Conservation (phyloP, 2,888 invertebrate species). For the Seira ritae region DNA sequence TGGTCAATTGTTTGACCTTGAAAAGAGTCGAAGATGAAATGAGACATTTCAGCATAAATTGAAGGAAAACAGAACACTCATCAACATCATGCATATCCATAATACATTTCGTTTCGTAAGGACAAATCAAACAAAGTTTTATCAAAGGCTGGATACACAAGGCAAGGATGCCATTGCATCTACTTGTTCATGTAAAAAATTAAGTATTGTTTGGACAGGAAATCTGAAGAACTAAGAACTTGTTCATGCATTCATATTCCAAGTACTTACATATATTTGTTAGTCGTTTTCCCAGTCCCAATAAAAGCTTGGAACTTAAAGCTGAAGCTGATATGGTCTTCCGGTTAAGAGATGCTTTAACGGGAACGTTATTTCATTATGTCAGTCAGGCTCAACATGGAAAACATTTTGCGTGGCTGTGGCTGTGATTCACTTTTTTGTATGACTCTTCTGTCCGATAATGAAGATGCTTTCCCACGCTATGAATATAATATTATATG, state of each 20-base stretch:
- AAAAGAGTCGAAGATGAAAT: neutral
- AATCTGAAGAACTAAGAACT: slow-evolving; percentile 4
- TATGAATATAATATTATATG: neutral
- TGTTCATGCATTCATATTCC: neutral
- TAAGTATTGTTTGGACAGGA: slow-evolving; percentile 9
- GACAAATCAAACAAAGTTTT: no score
- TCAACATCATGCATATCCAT: neutral
- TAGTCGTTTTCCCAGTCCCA: no score
- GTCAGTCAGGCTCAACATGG: slow-evolving; percentile 4
- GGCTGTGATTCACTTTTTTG: neutral
- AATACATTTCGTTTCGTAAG: no score
- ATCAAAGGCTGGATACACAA: no score
- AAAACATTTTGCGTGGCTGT: slow-evolving; percentile 1
- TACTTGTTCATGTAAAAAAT: no score
- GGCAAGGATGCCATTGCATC: no score
- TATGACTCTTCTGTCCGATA: neutral
- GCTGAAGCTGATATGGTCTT: slow-evolving; percentile 40
- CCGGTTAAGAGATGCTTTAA: slow-evolving; percentile 23
- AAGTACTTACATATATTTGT: no score
- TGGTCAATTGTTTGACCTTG: slow-evolving; percentile 16
- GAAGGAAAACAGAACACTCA: neutral
- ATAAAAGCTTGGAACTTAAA: neutral
- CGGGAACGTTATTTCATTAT: neutral
- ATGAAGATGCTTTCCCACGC: slow-evolving; percentile 42
- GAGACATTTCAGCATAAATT: neutral